Conservation (phyloP, 2,113 vertebrate species). For the Centropus bengalensis region DNA sequence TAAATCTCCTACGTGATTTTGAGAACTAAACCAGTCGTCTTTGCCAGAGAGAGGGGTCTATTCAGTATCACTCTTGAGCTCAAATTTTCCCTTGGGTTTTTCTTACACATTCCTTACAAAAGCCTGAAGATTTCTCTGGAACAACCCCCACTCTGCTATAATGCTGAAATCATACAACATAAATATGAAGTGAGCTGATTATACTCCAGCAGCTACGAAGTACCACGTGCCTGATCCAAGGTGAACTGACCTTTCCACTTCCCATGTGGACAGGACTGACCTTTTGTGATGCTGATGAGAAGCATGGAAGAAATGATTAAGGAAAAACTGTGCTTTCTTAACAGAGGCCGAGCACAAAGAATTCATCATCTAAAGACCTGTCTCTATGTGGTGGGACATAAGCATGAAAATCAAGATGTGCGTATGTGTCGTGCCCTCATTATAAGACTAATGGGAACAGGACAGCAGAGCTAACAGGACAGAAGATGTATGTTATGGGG, state of each 20-base stretch:
- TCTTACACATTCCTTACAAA: conserved; percentile 7
- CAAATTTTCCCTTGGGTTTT: conserved; percentile 21
- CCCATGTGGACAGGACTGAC: conserved; percentile 52
- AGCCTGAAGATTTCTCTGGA: conserved; percentile 17
- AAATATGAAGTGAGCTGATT: conserved; percentile 41
- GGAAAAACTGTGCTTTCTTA: background rate
- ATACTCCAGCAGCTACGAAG: conserved; percentile 49
- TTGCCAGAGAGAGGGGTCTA: background rate
- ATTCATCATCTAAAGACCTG: conserved; percentile 9
- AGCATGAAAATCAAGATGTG: background rate
- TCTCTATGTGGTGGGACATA: background rate
- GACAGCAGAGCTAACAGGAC: background rate
- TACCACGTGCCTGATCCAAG: conserved; percentile 29
- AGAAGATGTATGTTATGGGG: background rate
- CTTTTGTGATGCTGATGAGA: conserved; percentile 50
- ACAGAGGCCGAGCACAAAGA: background rate
- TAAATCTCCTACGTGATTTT: background rate
- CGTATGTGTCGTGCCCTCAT: background rate
- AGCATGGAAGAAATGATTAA: conserved; percentile 42
- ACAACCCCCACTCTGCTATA: background rate
- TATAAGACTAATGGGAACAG: conserved; percentile 38
- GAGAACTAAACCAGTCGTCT: background rate
- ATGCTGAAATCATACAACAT: conserved; percentile 28
- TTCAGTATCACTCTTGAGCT: background rate
- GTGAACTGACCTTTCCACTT: conserved; percentile 61